A percentile compares a stretch with the other conserved stretches of the same genome.
Conservation (phyloP, 2,888 invertebrate species). For the Plagiodera versicolora region DNA sequence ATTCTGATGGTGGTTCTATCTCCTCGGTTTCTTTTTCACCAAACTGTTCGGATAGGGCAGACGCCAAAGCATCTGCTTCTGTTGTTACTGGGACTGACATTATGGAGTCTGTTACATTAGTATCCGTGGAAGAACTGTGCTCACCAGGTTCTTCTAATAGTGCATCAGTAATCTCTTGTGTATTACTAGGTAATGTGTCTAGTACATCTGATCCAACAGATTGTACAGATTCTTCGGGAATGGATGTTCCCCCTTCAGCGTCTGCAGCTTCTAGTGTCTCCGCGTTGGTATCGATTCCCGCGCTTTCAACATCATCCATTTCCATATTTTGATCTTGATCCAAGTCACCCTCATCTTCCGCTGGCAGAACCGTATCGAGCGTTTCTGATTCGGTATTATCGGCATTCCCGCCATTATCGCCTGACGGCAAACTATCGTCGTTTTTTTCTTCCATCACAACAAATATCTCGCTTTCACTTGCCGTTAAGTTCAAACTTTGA, state of each 20-base stretch:
- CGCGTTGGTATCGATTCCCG: constrained; percentile 20
- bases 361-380: background rate
- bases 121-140: constrained; percentile 5
- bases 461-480: background rate
- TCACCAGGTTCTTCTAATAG: constrained; percentile 11
- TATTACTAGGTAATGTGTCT: background rate
- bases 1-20: background rate
- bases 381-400: background rate
- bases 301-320: constrained; percentile 4
- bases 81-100: background rate
- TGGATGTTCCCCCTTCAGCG: background rate
- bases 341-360: background rate
- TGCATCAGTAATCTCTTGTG: constrained; percentile 14
- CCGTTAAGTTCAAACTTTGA: background rate
- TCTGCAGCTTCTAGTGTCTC: constrained; percentile 14
- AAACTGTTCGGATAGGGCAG: constrained; percentile 10
- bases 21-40: constrained; percentile 10
- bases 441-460: constrained; percentile 29
- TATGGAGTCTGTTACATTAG: constrained; percentile 15
- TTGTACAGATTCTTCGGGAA: background rate
- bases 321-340: background rate
- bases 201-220: constrained; percentile 1
- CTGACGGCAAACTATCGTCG: constrained; percentile 13
- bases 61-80: background rate
- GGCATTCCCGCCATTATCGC: no score